Conservation (phyloP, 2,113 vertebrate genomes). For the Xiphophorus maculatus region DNA sequence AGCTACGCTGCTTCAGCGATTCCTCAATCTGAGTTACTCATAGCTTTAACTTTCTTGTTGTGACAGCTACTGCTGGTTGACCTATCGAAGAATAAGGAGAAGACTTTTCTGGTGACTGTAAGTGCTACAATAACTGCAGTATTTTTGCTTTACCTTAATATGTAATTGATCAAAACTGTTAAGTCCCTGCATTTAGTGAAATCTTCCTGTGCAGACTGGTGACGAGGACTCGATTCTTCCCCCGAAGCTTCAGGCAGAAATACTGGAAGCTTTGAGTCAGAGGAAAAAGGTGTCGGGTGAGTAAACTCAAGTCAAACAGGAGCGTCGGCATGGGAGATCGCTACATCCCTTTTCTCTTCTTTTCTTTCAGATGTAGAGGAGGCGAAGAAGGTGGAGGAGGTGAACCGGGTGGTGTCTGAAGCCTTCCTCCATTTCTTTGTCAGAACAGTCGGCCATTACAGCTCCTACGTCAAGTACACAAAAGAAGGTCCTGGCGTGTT, state of each 20-base stretch:
- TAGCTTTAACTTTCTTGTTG: neutral
- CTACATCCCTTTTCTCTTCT: neutral
- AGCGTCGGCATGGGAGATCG: neutral
- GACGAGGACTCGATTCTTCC: conserved; percentile 90
- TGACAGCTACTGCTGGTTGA: conserved; percentile 88
- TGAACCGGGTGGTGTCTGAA: conserved; percentile 87
- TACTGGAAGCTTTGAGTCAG: conserved; percentile 73
- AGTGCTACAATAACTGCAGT: conserved; percentile 42
- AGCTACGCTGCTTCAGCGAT: neutral
- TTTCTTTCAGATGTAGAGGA: conserved; percentile 82
- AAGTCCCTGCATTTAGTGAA: neutral
- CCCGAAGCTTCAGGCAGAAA: conserved; percentile 85
- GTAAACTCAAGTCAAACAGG: conserved; percentile 14
- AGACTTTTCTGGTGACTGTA: conserved; percentile 84
- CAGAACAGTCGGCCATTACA: conserved; percentile 86
- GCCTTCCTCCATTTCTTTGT: conserved; percentile 92
- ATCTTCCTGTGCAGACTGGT: conserved; percentile 76
- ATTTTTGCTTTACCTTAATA: neutral
- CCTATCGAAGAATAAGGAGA: conserved; percentile 79
- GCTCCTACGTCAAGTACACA: conserved; percentile 76
- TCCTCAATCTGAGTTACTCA: neutral
- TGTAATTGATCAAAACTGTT: neutral
- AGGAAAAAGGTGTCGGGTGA: conserved; percentile 67
- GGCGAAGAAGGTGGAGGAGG: conserved; percentile 85
- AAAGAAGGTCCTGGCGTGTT: conserved; percentile 70